Percentiles rank a stretch among this genome's conserved stretches.
Evolutionary conservation across 2,797 vertebrate genomes (phyloP).

Genomic region (Decapterus maruadsi): DNA sequence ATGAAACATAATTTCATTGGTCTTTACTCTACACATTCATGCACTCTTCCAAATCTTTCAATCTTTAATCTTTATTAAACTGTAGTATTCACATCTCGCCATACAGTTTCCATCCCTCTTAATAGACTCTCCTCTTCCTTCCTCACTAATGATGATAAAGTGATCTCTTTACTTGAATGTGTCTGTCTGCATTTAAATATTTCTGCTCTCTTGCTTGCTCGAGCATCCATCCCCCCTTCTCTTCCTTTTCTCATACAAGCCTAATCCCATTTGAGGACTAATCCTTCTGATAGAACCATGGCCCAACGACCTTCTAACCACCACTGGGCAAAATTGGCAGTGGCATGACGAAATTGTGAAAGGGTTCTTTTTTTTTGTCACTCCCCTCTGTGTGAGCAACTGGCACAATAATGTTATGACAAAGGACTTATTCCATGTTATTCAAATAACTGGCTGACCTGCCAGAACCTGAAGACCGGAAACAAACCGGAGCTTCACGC

Average conservation of each 20-base stretch:
- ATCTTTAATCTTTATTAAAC: slow-evolving; percentile 54
- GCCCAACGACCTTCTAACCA: slow-evolving; percentile 59
- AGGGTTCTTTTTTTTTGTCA: slow-evolving; percentile 25
- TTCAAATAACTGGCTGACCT: slow-evolving; percentile 36
- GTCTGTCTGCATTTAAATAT: slow-evolving; percentile 61
- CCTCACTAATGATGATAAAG: slow-evolving; percentile 58
- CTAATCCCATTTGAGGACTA: slow-evolving; percentile 72
- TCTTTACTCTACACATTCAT: slow-evolving; percentile 9
- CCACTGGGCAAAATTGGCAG: slow-evolving; percentile 62
- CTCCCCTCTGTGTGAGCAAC: slow-evolving; percentile 30
- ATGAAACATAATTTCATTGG: slow-evolving; percentile 19
- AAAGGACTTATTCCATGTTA: slow-evolving; percentile 31
- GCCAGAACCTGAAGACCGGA: slow-evolving; percentile 14
- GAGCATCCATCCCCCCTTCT: slow-evolving; percentile 33
- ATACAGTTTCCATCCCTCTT: slow-evolving; percentile 27
- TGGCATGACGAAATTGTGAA: slow-evolving; percentile 43
- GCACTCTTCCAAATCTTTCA: slow-evolving; percentile 15
- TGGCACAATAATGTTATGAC: slow-evolving; percentile 42
- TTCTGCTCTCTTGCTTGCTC: slow-evolving; percentile 51
- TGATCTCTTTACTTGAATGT: slow-evolving; percentile 52
- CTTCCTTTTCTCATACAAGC: slow-evolving; percentile 49
- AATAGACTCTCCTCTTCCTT: slow-evolving; percentile 26
- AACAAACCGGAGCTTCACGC: slow-evolving; percentile 32
- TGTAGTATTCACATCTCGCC: slow-evolving; percentile 35
- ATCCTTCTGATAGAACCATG: slow-evolving; percentile 64